phyloP scores from a whole-genome alignment of 2,113 vertebrate genomes.

The Brienomyrus brachyistius region DNA sequence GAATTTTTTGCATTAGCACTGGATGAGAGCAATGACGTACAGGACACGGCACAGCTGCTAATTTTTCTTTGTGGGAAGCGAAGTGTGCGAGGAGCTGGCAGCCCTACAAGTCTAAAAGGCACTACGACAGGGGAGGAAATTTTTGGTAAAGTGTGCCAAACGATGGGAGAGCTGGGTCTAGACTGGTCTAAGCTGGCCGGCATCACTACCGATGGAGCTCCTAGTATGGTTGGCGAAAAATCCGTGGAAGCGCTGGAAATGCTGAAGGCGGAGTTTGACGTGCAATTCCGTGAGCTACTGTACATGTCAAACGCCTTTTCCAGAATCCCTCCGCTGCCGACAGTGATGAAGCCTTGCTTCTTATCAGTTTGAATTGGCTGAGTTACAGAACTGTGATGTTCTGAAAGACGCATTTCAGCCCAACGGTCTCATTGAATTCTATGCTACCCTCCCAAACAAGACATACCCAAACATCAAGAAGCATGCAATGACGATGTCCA shows the following conservation, averaged over 20 bases:
- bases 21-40: slow-evolving; percentile 28
- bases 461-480: slow-evolving; percentile 28
- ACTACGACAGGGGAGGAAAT: slow-evolving; percentile 16
- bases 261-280: slow-evolving; percentile 6
- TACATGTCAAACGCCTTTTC: slow-evolving; percentile 17
- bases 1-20: no score
- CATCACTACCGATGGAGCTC: slow-evolving; percentile 16
- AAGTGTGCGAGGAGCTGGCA: slow-evolving; percentile 20
- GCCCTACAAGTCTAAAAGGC: slow-evolving; percentile 26
- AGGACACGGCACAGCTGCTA: slow-evolving; percentile 29
- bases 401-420: slow-evolving; percentile 25
- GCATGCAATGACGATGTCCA: slow-evolving; percentile 24
- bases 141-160: slow-evolving; percentile 17
- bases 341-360: slow-evolving; percentile 16
- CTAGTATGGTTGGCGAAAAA: slow-evolving; percentile 11
- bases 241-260: slow-evolving; percentile 11
- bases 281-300: slow-evolving; percentile 11
- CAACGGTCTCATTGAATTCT: slow-evolving; percentile 24
- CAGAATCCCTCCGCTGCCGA: slow-evolving; percentile 18
- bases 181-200: slow-evolving; percentile 19
- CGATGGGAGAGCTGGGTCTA: slow-evolving; percentile 5
- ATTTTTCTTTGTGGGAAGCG: slow-evolving; percentile 30
- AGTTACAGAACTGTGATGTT: slow-evolving; percentile 24
- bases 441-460: slow-evolving; percentile 8
- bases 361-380: slow-evolving; percentile 22